These are phyloP conservation scores for Spilosoma lubricipeda DNA, from an alignment of 2,888 invertebrate genomes.

Conservation along the genomic window DNA sequence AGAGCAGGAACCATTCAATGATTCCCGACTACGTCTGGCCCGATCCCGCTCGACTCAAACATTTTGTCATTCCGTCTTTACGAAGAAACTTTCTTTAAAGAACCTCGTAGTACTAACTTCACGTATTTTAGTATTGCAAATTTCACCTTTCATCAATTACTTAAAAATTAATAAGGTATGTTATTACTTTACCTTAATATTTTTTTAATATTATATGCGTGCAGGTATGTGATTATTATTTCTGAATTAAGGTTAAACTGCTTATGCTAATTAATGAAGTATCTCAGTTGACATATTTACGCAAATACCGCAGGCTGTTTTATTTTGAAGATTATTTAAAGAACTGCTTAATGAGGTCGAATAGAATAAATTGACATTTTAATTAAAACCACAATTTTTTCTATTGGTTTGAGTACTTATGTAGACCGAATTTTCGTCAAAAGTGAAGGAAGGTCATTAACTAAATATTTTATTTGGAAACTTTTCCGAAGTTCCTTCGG, in stretches of 20 bases:
- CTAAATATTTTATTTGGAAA: slow-evolving; percentile 65
- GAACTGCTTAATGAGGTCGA: slow-evolving; percentile 19
- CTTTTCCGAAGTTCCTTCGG: slow-evolving; percentile 55
- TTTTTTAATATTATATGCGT: not conserved
- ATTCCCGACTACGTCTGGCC: slow-evolving; percentile 43
- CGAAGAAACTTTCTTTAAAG: slow-evolving; percentile 45
- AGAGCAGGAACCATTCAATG: slow-evolving; percentile 66
- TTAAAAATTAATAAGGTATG: too few relatives aligned
- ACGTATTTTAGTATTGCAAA: not conserved
- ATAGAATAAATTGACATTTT: slow-evolving; percentile 11
- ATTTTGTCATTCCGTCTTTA: slow-evolving; percentile 59
- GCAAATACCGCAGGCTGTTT: not conserved
- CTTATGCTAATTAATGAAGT: slow-evolving; percentile 8
- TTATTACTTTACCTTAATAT: too few relatives aligned
- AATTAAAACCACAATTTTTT: slow-evolving; percentile 29
- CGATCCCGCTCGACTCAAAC: slow-evolving; percentile 42
- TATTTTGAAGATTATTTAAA: slow-evolving; percentile 8
- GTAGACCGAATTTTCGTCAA: slow-evolving; percentile 31
- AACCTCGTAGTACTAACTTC: slow-evolving; percentile 10
- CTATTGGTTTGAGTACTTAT: slow-evolving; percentile 36
- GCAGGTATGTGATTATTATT: not conserved
- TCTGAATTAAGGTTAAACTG: slow-evolving; percentile 1
- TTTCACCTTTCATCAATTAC: too few relatives aligned
- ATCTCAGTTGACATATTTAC: slow-evolving; percentile 8
- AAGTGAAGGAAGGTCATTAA: slow-evolving; percentile 59